Evolutionary conservation across 2,113 vertebrate genomes (phyloP).

Genomic region (Hymenochirus boettgeri): DNA sequence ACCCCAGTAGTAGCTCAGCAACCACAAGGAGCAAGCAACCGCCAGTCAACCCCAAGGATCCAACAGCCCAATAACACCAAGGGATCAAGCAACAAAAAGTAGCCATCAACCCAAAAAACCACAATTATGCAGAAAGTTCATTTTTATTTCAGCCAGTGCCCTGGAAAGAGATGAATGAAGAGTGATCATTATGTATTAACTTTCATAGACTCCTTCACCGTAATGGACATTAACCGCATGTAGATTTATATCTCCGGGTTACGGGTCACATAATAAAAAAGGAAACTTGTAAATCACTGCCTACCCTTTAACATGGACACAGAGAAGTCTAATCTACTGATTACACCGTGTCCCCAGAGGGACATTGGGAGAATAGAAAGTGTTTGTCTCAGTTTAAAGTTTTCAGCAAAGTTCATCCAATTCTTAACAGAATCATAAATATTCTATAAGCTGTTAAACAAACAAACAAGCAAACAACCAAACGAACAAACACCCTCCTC

Average conservation of each 20-base stretch:
- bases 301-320: constrained; percentile 7
- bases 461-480: no score
- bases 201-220: constrained; percentile 12
- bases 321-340: constrained; percentile 17
- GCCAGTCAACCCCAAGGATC: no score
- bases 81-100: no score
- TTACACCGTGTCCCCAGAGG: constrained; percentile 11
- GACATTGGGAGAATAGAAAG: constrained; percentile 2
- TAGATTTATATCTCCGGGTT: constrained; percentile 27
- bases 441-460: constrained; percentile 22
- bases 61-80: no score
- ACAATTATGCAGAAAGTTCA: no score
- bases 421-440: constrained; percentile 24
- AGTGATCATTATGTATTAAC: constrained; percentile 34
- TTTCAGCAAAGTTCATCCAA: constrained; percentile 7
- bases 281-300: constrained; percentile 14
- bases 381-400: constrained; percentile 31
- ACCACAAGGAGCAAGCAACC: no score
- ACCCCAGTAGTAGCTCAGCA: no score
- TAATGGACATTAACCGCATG: constrained; percentile 16
- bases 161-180: no score
- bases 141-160: no score
- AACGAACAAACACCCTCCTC: no score
- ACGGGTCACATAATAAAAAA: constrained; percentile 6
- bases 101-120: no score